A percentile compares a stretch with the other conserved stretches of the same genome.
These are phyloP conservation scores for Chloroceryle aenea DNA, from an alignment of 2,113 vertebrate species.

Conservation along the genomic window DNA sequence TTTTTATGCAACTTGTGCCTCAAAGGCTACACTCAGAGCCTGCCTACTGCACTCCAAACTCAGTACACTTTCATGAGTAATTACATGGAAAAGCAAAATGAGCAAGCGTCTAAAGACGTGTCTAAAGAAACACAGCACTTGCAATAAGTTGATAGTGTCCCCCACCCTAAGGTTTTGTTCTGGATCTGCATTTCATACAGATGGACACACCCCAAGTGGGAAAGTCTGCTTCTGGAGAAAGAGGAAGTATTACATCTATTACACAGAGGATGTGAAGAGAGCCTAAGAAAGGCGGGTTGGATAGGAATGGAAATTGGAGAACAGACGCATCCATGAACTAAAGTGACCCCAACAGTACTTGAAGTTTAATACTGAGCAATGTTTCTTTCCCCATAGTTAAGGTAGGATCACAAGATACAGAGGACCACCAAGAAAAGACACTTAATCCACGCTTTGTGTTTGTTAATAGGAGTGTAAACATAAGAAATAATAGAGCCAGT, in stretches of 20 bases:
- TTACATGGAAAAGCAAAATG: background rate
- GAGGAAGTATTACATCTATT: background rate
- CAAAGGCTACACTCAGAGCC: background rate
- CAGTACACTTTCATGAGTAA: background rate
- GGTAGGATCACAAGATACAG: background rate
- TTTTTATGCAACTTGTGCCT: background rate
- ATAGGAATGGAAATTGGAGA: background rate
- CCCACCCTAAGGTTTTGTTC: background rate
- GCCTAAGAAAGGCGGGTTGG: background rate
- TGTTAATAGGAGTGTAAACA: background rate
- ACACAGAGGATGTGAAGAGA: background rate
- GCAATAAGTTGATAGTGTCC: background rate
- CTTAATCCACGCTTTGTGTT: background rate
- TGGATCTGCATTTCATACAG: background rate
- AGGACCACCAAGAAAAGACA: background rate
- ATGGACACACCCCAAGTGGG: background rate
- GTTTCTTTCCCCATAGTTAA: background rate
- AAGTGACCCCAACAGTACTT: background rate
- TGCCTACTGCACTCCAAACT: background rate
- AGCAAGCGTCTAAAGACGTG: background rate
- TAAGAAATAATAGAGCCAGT: background rate
- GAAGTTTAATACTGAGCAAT: background rate
- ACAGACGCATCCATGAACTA: background rate
- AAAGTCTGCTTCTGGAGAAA: background rate
- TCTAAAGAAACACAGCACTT: background rate